Percentiles rank a stretch among this genome's conserved stretches.
Conservation (phyloP, 2,888 invertebrate species). For the Drosophila acutilabella region DNA sequence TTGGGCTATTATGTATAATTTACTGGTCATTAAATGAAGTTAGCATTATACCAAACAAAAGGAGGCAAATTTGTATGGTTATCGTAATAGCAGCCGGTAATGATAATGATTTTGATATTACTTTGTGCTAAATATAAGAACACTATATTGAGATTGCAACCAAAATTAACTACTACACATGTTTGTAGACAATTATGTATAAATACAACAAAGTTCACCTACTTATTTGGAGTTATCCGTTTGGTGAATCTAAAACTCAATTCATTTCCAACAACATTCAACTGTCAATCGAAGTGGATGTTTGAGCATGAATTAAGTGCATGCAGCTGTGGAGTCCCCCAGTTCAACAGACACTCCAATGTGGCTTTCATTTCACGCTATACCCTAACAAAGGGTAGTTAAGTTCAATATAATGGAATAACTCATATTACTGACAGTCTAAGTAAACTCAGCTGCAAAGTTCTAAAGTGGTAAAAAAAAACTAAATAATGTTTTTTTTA, state of each 20-base stretch:
- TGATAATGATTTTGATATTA: constrained; percentile 48
- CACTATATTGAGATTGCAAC: constrained; percentile 37
- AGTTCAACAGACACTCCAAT: constrained; percentile 16
- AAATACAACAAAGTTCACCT: not conserved
- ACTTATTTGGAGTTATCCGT: constrained; percentile 25
- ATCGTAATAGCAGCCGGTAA: constrained; percentile 21
- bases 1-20: constrained; percentile 65
- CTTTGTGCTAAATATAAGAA: constrained; percentile 27
- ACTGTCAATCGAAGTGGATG: constrained; percentile 27
- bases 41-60: constrained; percentile 44
- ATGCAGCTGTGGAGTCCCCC: constrained; percentile 44
- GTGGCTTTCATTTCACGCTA: not conserved
- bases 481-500: no score
- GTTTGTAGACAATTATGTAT: not conserved
- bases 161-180: constrained; percentile 24
- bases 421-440: no score
- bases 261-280: constrained; percentile 21
- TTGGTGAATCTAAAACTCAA: constrained; percentile 44
- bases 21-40: constrained; percentile 63
- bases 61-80: constrained; percentile 20
- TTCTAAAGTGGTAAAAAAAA: no score
- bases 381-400: not conserved
- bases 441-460: no score
- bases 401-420: no score
- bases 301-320: constrained; percentile 40